Evolutionary conservation across 2,888 invertebrate species (phyloP).

Genomic region (Melolontha melolontha): DNA sequence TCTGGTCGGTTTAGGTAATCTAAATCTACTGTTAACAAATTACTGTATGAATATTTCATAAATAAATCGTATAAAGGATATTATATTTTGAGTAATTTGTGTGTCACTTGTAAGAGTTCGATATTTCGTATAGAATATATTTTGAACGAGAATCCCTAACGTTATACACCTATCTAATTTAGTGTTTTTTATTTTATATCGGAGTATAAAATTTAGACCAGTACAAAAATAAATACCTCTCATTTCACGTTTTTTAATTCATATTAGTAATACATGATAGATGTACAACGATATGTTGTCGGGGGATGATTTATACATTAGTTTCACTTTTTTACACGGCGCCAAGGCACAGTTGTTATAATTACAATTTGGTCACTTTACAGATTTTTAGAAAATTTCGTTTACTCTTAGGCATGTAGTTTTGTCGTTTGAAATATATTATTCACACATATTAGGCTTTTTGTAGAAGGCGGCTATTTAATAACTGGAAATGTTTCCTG

Average conservation of each 20-base stretch:
- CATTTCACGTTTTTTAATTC: constrained; percentile 1
- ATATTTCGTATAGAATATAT: too few species aligned
- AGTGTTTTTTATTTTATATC: constrained; percentile 11
- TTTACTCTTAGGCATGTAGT: too few species aligned
- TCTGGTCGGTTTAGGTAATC: too few species aligned
- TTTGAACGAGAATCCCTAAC: constrained; percentile 8
- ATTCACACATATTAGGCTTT: too few species aligned
- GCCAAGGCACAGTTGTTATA: constrained; percentile 37
- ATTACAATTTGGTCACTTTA: constrained; percentile 38
- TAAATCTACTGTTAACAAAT: too few species aligned
- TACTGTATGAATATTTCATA: too few species aligned
- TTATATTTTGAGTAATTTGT: too few species aligned
- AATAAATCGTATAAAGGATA: too few species aligned
- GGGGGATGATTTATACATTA: constrained; percentile 11
- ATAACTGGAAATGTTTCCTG: too few species aligned
- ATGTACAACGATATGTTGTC: constrained; percentile 40
- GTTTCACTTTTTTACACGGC: constrained; percentile 6
- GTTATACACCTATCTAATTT: constrained; percentile 41
- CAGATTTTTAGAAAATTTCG: constrained; percentile 3
- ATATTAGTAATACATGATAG: constrained; percentile 34
- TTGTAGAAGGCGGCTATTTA: too few species aligned
- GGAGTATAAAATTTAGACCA: constrained; percentile 29
- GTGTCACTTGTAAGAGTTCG: too few species aligned
- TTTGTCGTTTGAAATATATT: too few species aligned
- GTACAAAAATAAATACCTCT: constrained; percentile 40